Conservation (phyloP, 2,113 vertebrate species). For the Candoia aspera region DNA sequence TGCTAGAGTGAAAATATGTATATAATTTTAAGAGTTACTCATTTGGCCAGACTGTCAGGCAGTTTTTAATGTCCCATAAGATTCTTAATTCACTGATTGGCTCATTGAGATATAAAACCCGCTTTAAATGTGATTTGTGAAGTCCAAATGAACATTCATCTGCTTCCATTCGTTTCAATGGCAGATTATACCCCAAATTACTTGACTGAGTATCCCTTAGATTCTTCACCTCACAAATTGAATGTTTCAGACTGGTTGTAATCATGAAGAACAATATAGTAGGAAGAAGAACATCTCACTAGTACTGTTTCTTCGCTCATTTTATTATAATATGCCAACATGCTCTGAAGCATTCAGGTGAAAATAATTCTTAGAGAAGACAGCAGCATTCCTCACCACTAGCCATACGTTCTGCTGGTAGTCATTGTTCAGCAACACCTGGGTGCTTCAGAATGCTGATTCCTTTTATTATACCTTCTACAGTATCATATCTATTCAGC, state of each 20-base stretch:
- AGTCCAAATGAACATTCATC: background rate
- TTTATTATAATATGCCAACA: background rate
- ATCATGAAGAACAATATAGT: background rate
- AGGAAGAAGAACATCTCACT: background rate
- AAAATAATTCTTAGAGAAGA: background rate
- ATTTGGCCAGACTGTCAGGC: background rate
- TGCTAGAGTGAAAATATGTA: background rate
- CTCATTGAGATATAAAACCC: background rate
- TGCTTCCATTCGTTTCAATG: background rate
- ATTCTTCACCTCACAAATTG: background rate
- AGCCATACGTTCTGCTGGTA: background rate
- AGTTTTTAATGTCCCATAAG: background rate
- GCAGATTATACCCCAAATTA: background rate
- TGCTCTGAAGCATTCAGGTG: background rate
- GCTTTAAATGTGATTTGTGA: background rate
- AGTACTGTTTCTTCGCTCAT: background rate
- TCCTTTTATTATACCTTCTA: background rate
- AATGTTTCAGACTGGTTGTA: background rate
- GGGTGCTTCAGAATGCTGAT: background rate
- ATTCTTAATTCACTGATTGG: background rate
- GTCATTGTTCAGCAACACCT: background rate
- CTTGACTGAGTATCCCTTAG: background rate
- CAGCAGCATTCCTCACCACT: background rate
- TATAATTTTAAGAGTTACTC: background rate
- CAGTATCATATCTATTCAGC: background rate